Evolutionary conservation across 2,113 vertebrate species (phyloP).

Genomic region (Hirundichthys speculiger): DNA sequence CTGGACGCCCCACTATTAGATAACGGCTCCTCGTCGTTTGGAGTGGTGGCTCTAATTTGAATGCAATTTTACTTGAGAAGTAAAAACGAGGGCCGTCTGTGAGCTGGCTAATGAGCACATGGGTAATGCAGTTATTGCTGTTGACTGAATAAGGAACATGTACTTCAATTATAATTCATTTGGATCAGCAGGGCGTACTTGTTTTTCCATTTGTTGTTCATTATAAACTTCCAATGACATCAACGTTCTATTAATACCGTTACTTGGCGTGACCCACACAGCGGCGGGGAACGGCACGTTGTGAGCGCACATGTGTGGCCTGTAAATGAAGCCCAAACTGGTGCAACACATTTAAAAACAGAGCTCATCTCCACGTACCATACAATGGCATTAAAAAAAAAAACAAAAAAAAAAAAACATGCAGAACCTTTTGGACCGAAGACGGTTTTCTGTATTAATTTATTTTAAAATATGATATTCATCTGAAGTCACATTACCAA

Average conservation of each 20-base stretch:
- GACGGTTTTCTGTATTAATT: too few relatives aligned
- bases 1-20: constrained; percentile 51
- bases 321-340: too few relatives aligned
- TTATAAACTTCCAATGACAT: constrained; percentile 42
- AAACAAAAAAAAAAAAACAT: too few relatives aligned
- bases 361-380: too few relatives aligned
- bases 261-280: constrained; percentile 10
- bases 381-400: too few relatives aligned
- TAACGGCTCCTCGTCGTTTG: constrained; percentile 54
- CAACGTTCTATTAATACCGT: not conserved
- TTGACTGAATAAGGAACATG: constrained; percentile 52
- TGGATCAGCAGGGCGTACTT: constrained; percentile 31
- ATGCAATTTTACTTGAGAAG: constrained; percentile 58
- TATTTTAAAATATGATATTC: too few relatives aligned
- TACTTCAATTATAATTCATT: constrained; percentile 40
- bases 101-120: constrained; percentile 47
- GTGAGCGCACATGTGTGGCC: not conserved
- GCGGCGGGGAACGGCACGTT: not conserved
- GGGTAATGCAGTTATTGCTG: constrained; percentile 58
- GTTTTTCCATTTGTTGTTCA: constrained; percentile 49
- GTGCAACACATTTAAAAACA: too few relatives aligned
- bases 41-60: constrained; percentile 43
- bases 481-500: too few relatives aligned
- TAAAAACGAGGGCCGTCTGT: constrained; percentile 19
- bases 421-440: too few relatives aligned